Base-by-base conservation (phyloP, 1,140 invertebrate species). In the Rhagoletis zephyria region DNA sequence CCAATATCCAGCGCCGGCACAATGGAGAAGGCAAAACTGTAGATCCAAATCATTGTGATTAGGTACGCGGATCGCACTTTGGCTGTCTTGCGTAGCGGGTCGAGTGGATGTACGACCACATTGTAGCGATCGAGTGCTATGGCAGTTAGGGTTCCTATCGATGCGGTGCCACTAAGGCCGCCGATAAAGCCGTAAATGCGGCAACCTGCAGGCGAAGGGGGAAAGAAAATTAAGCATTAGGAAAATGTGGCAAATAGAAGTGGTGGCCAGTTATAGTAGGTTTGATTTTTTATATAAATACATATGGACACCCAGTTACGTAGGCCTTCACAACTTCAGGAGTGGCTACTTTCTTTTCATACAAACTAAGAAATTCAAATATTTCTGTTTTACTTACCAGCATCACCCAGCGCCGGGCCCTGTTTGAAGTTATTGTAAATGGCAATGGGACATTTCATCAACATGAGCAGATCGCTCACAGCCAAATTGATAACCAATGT, bases 401-500 rank as follows among this genome's bases (percentile, higher is more conserved):
- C 91, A 89, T 95, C 94, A n/a, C 96, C 96, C 42, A 96, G 90
- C 1, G 95, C 95, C 10, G 96, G 96, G 3, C 96, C 96, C 87
- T 94, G 93, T 87, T 95, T 94, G 87, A 96, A 94, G 74, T 95
- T 95, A 92, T 96, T 96, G 92, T 95, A 96, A 61, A 96, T 95
- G 89, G 96, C 96, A 81, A 97, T 93, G 0, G 96, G 96, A 86
- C 95, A 95, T 92, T 96, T 95, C 14, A 94, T 90, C 65, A 96
- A 93, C 94, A 96, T 96, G 56, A 96, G 89, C 87, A 96, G 94
- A 93, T 97, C 97, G 90, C 96, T 96, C 19, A 97, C 92, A 14
- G 96, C 96, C 89, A 97, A 94, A 92, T 97, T 97, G 67, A 96
- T 94, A 16, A 97, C 95, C 19, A 97, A 93, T 89, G 96, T 96